These are phyloP conservation scores for Drosophila sturtevanti DNA, from an alignment of 1,140 invertebrate genomes.

Conservation along the genomic window DNA sequence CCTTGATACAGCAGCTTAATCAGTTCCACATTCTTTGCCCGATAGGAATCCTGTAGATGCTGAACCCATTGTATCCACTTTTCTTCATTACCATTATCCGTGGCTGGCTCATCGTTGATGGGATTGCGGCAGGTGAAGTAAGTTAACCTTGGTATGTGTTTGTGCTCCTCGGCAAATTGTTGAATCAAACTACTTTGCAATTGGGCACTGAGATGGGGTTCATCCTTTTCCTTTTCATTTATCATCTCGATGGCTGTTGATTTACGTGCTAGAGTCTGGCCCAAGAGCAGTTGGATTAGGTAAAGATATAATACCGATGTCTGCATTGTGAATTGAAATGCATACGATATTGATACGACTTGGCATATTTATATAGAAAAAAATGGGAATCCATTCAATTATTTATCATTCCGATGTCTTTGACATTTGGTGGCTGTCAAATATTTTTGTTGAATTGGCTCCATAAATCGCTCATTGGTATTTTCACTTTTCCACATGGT, in stretches of 20 bases:
- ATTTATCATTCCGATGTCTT: constrained; percentile 40
- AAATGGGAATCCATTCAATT: constrained; percentile 25
- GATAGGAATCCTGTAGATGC: constrained; percentile 47
- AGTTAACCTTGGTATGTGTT: constrained; percentile 75
- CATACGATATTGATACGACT: background rate
- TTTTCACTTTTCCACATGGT: constrained; percentile 72
- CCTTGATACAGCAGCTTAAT: constrained; percentile 59
- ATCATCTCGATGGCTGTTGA: background rate
- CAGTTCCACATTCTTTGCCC: constrained; percentile 65
- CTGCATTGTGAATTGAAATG: constrained; percentile 4
- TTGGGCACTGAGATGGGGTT: constrained; percentile 40
- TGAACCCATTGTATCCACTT: background rate
- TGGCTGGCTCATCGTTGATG: constrained; percentile 19
- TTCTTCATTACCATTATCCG: background rate
- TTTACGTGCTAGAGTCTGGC: background rate
- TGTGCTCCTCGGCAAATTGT: constrained; percentile 59
- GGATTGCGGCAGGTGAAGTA: constrained; percentile 73
- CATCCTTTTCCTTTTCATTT: background rate
- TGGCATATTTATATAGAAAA: background rate
- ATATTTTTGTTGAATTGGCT: constrained; percentile 47
- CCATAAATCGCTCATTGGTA: constrained; percentile 70
- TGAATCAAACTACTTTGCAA: constrained; percentile 51
- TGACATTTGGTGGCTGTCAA: constrained; percentile 64
- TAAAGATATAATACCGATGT: constrained; percentile 17
- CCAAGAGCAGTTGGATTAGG: constrained; percentile 23